Conservation (phyloP, 2,113 vertebrate species). For the Lipophrys pholis region DNA sequence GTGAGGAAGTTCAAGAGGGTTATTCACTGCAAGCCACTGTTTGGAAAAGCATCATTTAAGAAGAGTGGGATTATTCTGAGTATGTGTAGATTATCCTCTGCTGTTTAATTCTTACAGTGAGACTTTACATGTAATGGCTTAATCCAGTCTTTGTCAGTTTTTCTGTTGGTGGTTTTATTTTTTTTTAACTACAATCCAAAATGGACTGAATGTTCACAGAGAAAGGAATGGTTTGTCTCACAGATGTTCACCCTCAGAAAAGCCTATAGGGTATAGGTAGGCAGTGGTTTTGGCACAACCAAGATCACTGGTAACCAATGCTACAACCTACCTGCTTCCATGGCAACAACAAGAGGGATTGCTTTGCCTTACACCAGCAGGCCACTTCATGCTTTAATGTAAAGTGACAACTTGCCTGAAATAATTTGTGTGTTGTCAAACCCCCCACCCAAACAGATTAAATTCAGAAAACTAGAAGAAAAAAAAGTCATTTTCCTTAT, state of each 20-base stretch:
- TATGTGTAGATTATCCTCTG: conserved; percentile 50
- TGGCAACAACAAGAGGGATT: conserved; percentile 79
- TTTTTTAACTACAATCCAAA: conserved; percentile 45
- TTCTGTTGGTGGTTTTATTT: conserved; percentile 2
- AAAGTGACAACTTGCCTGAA: conserved; percentile 82
- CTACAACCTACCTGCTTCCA: conserved; percentile 78
- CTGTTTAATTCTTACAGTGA: conserved; percentile 51
- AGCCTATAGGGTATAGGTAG: conserved; percentile 75
- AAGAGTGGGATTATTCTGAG: conserved; percentile 55
- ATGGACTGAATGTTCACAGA: conserved; percentile 23
- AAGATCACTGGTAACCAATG: conserved; percentile 53
- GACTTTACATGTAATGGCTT: neutral
- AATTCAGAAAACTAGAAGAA: conserved; percentile 47
- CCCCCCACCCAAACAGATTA: conserved; percentile 48
- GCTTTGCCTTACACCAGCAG: conserved; percentile 69
- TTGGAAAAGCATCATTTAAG: conserved; percentile 41
- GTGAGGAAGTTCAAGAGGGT: conserved; percentile 32
- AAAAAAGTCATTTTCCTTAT: conserved; percentile 64
- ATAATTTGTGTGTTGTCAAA: conserved; percentile 77
- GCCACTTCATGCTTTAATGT: conserved; percentile 83
- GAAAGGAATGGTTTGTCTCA: conserved; percentile 42
- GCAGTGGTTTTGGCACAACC: conserved; percentile 74
- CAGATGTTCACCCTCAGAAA: conserved; percentile 42
- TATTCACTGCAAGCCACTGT: conserved; percentile 51
- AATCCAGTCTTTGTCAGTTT: too few relatives aligned